Evolutionary conservation across 2,888 invertebrate species (phyloP), one percentile per base, ranked within the genome.

Genomic region (Heliconius erato): DNA sequence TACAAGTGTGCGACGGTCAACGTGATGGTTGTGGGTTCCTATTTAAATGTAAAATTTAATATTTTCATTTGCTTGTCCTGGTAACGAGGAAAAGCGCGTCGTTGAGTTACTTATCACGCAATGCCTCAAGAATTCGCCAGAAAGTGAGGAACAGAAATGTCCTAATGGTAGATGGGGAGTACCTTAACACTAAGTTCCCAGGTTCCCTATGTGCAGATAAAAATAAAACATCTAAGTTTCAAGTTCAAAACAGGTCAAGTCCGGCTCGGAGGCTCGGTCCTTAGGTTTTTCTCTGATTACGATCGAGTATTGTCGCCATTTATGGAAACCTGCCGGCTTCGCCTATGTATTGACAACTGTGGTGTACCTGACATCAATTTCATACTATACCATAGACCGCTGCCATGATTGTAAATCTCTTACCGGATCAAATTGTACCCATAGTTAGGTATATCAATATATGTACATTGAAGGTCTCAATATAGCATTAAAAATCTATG

Each of bases 291-390:
- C 94, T 92, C 86, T 89, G 94, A 94, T 92, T 93, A 93, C 93
- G 92, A 94, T 94, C 92, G 90, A 88, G 90, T 89, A 89, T 89
- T 89, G 87, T 89, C 88, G 88, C 95, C 95, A 90, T 95, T 91
- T 95, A 95, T 88, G 95, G 95, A 88, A 95, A 91, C 94, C 91
- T 93, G 95, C 91, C 87, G 84, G 90, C 88, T 87, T 90, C 89
- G 90, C 86, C 89, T 90, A 88, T 88, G 91, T 91, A 93, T 92
- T 94, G 94, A 95, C 95, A 93, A 93, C 94, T 95, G 94, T 95
- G 95, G 93, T 94, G 94, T 95, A 93, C 91, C 91, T 90, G 88
- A 89, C 91, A 90, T 90, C 91, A 90, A 89, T 88, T 89, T 90
- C 89, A 87, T 88, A 88, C 88, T 87, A 94, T 93, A 92, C 90